Evolutionary conservation across 2,113 vertebrate genomes (phyloP), one percentile per base, ranked within the genome.

Genomic region (Callospermophilus lateralis): DNA sequence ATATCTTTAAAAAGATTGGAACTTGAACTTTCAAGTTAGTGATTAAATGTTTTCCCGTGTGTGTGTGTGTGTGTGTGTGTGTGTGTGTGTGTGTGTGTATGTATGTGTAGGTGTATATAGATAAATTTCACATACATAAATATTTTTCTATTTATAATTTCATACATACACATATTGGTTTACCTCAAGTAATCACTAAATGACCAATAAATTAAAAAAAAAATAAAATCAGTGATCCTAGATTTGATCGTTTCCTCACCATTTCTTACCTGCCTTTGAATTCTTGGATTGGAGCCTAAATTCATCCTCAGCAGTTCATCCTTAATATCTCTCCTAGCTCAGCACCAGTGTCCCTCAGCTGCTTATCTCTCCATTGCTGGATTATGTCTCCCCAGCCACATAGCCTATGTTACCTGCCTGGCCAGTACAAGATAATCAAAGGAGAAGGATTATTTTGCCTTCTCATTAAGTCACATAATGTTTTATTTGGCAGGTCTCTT

Each of bases 371-470:
- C 63, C 30, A 65, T n/a, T 87, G 10, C 42, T 86, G 63, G 76
- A 95, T 87, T 95, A 68, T 79, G 26, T 86, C 32, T 91, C 72
- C 58, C 42, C 74, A 89, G 65, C 61, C 79, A 86, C 22, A 74
- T 6, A 77, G 45, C 74, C 63, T 63, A 30, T 86, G 76, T n/a
- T 87, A 84, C 72, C 51, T 87, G 58, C 65, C 12, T 28, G 80
- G 16, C 34, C 80, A 94, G 55, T 70, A 17, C 65, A 80, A 96
- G 80, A 94, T 95, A 96, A 96, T 96, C 90, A 92, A 92, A 94
- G 48, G 45, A 81, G 68, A 95, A 92, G 76, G 84, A 95, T 90
- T 95, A 78, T 76, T 95, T 97, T 90, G 22, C 74, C 76, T 96
- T 96, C 88, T 94, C 26, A 55, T 87, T 34, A 95, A 95, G 65